Base-by-base conservation (phyloP, 1,140 invertebrate genomes). In the Plodia interpunctella region DNA sequence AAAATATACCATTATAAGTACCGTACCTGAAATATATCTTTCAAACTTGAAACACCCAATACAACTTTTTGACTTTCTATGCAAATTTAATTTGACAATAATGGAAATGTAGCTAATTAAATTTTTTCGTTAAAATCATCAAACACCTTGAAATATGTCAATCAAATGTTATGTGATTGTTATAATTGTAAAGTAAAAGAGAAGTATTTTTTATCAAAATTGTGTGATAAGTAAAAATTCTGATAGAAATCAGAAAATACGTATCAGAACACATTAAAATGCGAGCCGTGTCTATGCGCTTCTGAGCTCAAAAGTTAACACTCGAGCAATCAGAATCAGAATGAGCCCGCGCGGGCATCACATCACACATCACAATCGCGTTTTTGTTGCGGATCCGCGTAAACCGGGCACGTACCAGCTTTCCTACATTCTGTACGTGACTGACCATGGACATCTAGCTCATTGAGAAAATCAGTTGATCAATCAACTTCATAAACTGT, bases 401-500 rank as follows among this genome's bases (percentile, higher is more conserved):
- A 85, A 74, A 55, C 78, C 65, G 75, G 66, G 65, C 80, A 83
- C 80, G 80, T 83, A 68, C 64, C 65, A 62, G 73, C 82, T 85
- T 85, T 85, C 80, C 66, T 80, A 77, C 74, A 78, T 82, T 76
- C 78, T 66, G 68, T 25, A 25, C 21, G 21, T 65, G 21, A 68
- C 66, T 70, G 64, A 59, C 25, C 19, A 30, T 25, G 15, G 13
- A 44, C 38, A 1, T 44, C 2, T 6, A 44, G 9, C 5, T 44
- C 38, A 15, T 15, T 44, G 38, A n/a, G n/a, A n/a, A 44, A 44
- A 25, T 25, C n/a, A 25, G 21, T 25, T 6, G 21, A 2, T n/a
- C n/a, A n/a, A n/a, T n/a, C n/a, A n/a, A n/a, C n/a, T n/a, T n/a
- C n/a, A n/a, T n/a, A n/a, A n/a, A n/a, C n/a, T n/a, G n/a, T n/a